Base-by-base conservation (phyloP, 2,113 vertebrate genomes). In the Myotis lucifugus region DNA sequence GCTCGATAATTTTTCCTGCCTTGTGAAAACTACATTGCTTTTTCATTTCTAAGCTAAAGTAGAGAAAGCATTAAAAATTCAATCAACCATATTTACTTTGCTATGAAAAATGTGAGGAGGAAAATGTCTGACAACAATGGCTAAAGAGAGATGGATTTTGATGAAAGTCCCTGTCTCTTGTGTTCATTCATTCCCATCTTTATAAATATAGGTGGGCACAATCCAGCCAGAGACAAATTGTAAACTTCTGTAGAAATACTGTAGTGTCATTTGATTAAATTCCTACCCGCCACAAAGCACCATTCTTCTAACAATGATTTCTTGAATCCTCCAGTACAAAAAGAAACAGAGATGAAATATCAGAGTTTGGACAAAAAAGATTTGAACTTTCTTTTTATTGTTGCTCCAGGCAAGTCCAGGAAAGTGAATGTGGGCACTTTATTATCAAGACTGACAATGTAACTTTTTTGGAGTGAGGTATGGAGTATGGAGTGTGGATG, bases 111-210 rank as follows among this genome's bases (percentile, higher is more conserved):
- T 59, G 4, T 54, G 14, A 92, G 14, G 42, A 93, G 21, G 25
- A 74, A 92, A 88, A 90, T 4, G 1, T 70, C 88, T 93, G 66
- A 61, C 5, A 76, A 88, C 46, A 91, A 52, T 88, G 76, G 29
- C 54, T 81, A 56, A 90, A 19, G 27, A 78, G 27, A 78, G 6
- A 0, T 29, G 19, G 54, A 94, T 85, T 93, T 90, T 91, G 54
- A 85, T 61, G 34, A 94, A 93, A 82, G 88, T 81, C 48, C 6
- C 19, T 90, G 54, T 85, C 27, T 13, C 15, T 73, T 59, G 25
- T 90, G 52, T 85, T 85, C 88, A 85, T 48, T 88, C 78, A 88
- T 34, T 66, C 19, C 19, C 66, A 17, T 76, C 92, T 95, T 96
- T 52, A 72, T 72, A 91, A 91, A 87, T 81, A 87, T 81, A 87